Evolutionary conservation across 2,888 invertebrate species (phyloP).

Genomic region (Campoletis raptor): DNA sequence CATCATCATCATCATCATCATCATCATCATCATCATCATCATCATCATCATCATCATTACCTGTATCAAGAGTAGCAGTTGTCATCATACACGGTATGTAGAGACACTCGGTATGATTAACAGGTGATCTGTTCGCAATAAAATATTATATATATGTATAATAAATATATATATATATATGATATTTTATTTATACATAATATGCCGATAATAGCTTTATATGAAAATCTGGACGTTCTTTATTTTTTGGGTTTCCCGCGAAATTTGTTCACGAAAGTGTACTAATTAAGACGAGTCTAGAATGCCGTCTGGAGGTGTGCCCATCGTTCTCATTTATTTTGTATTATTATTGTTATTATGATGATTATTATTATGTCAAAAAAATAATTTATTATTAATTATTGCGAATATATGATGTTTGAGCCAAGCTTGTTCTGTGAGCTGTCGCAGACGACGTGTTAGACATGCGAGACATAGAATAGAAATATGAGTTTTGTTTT

Average conservation of each 20-base stretch:
- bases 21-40: constrained; percentile 87
- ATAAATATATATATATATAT: constrained; percentile 41
- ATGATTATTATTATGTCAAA: not conserved
- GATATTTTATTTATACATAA: constrained; percentile 20
- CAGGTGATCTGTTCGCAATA: constrained; percentile 61
- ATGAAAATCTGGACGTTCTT: constrained; percentile 37
- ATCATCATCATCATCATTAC: constrained; percentile 79
- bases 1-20: constrained; percentile 84
- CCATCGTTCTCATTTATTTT: constrained; percentile 57
- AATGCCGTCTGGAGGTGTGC: constrained; percentile 70
- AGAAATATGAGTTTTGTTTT: constrained; percentile 41
- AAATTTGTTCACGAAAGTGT: constrained; percentile 10
- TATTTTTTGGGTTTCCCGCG: constrained; percentile 25
- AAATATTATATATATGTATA: constrained; percentile 22
- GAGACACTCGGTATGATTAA: constrained; percentile 63
- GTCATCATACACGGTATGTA: constrained; percentile 71
- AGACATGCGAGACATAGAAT: constrained; percentile 68
- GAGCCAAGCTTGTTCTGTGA: constrained; percentile 59
- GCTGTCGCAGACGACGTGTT: constrained; percentile 65
- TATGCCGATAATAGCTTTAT: not conserved
- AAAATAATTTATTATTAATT: constrained; percentile 54
- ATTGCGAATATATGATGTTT: constrained; percentile 58
- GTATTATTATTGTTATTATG: constrained; percentile 3
- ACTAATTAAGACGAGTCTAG: constrained; percentile 37
- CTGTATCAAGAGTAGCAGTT: constrained; percentile 82